Base-by-base conservation (phyloP, 2,797 vertebrate species). In the Falco concolor region DNA sequence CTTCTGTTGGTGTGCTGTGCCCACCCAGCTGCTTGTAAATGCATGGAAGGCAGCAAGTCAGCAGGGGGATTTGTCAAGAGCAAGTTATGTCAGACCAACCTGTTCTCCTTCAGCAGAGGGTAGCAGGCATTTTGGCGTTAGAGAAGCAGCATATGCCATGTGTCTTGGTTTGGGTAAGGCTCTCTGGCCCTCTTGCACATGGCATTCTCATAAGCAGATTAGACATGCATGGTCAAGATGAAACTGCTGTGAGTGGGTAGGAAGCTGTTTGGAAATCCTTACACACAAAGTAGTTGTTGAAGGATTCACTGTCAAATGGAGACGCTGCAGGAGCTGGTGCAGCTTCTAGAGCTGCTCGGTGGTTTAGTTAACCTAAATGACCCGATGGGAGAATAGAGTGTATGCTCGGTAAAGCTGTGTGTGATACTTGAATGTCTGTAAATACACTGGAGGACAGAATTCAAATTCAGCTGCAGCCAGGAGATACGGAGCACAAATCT, bases 241-340 rank as follows among this genome's bases (percentile, higher is more conserved):
- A 63, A 89, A 47, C 47, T 89, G 10, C 79, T 63, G 36, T 74
- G 76, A 70, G 45, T 17, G 12, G 20, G 36, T 60, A 69, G 64
- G 47, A 89, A 79, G 56, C 68, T 76, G 60, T 73, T 77, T 76
- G 63, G 59, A 89, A 87, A 36, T 83, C 72, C 32, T 53, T 78
- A 42, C 65, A 56, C 60, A 22, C n/a, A 12, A 38, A 53, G n/a
- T 15, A 52, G 53, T 60, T 84, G 21, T 52, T 81, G 73, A 78
- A 61, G 44, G 65, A 64, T 90, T 91, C 32, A 2, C 25, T 88
- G 40, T 81, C 49, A 45, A n/a, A 32, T 13, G n/a, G 49, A 65
- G 69, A 23, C 77, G 52, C 60, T 86, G 69, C 63, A 61, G 76
- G 30, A 87, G 56, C 8, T 47, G 0, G 0, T 47, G 52, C 47